Evolutionary conservation across 2,797 vertebrate species (phyloP), one percentile per base, ranked within the genome.

Genomic region (Platalea minor): DNA sequence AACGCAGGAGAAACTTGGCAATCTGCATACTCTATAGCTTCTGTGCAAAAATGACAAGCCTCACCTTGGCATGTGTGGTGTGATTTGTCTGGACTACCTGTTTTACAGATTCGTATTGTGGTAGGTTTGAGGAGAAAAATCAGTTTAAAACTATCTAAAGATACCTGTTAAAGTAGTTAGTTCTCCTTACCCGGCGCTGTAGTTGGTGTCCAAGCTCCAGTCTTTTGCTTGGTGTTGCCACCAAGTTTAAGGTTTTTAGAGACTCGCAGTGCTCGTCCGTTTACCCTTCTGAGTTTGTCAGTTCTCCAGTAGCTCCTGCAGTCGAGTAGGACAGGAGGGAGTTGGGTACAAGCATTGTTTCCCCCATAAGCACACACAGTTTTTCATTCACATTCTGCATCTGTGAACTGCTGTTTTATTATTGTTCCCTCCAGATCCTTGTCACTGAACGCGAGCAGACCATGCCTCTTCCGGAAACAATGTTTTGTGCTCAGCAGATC

Each of bases 401-500:
- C 51, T 63, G 18, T 77, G 70, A 85, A 33, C 17, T 85, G 35
- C 35, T 80, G 33, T 17, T 73, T 61, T 77, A 5, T 67, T 89
- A 64, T 18, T 56, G 10, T 35, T 68, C 93, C 39, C 83, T 84
- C 70, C 91, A 88, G 93, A 78, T 61, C 63, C 17, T 63, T 19
- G 28, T 67, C 67, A 37, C 25, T 72, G 57, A 95, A 92, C 56
- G 65, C 25, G 7, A 82, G 35, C 31, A 6, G 97, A 98, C 37
- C 88, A 99, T 99, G 99, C 99, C 99, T 89, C 98, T 97, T 91
- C 98, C 98, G 23, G 99, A 99, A 84, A 98, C 98, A 17, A 98
- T 99, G 96, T 99, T 99, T 95, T 99, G 99, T 91, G 96, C 98
- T 60, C 98, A 99, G 98, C 99, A 99, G 98, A 99, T 99, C 97